A percentile compares a stretch with the other conserved stretches of the same genome.
Conservation (phyloP, 1,140 invertebrate species). For the Drosophila nikananu region DNA sequence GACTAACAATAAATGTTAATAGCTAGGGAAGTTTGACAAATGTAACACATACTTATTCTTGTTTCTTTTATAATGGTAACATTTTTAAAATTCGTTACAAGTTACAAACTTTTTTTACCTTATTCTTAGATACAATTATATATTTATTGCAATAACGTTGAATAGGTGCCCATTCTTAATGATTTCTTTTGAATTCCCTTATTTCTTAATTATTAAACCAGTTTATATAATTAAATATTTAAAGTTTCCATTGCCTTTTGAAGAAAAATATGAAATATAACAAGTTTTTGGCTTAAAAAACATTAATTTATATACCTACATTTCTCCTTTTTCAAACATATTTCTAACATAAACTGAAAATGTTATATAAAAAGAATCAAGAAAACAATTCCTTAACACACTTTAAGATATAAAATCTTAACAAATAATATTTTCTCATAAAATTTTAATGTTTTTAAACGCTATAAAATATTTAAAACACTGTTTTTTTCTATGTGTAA, state of each 20-base stretch:
- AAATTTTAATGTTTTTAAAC: not conserved
- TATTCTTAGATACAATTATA: not conserved
- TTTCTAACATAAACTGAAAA: fast-evolving
- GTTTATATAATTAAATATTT: not conserved
- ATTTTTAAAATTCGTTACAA: too few relatives aligned
- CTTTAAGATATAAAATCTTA: too few relatives aligned
- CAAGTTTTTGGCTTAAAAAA: not conserved
- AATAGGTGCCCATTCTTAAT: too few relatives aligned
- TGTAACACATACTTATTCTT: not conserved
- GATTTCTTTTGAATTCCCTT: too few relatives aligned
- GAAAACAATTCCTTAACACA: too few relatives aligned
- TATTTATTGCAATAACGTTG: not conserved
- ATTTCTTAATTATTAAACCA: too few relatives aligned
- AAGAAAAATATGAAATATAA: not conserved
- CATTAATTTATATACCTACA: not conserved
- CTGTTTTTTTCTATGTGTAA: not conserved
- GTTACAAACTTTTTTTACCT: too few relatives aligned
- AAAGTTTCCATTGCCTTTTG: not conserved
- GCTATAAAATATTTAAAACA: not conserved
- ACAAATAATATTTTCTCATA: not conserved
- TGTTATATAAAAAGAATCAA: too few relatives aligned
- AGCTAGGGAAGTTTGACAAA: not conserved
- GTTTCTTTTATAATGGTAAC: not conserved
- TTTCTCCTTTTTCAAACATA: not conserved
- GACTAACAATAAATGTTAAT: not conserved